These are phyloP conservation scores for Hyla sarda DNA, from an alignment of 2,113 vertebrate genomes.

Conservation along the genomic window DNA sequence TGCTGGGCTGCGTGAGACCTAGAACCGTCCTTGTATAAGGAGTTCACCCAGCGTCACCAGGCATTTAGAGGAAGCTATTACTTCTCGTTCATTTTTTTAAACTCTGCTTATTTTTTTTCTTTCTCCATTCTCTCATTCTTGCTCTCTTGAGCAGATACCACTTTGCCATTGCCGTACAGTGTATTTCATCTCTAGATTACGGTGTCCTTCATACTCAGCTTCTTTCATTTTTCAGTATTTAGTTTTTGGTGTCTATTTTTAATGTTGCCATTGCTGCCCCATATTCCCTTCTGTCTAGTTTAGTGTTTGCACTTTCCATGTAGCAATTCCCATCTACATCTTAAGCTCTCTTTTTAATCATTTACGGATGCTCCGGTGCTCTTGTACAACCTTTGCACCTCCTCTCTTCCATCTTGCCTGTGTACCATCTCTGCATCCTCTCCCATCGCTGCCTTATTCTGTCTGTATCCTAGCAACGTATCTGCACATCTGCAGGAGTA, in stretches of 20 bases:
- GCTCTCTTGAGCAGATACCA: background rate
- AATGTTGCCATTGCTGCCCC: too few species aligned
- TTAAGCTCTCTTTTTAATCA: constrained; percentile 2
- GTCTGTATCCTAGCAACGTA: constrained; percentile 59
- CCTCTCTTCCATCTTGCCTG: constrained; percentile 38
- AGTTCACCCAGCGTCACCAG: background rate
- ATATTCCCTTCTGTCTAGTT: too few species aligned
- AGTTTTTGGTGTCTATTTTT: background rate
- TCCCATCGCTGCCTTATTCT: constrained; percentile 55
- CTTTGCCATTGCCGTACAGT: background rate
- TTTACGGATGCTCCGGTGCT: constrained; percentile 20
- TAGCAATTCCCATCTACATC: background rate
- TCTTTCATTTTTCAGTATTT: background rate
- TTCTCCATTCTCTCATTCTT: background rate
- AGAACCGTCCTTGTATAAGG: background rate
- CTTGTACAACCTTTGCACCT: constrained; percentile 22
- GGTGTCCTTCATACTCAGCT: background rate
- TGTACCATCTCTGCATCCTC: constrained; percentile 45
- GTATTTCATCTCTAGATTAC: background rate
- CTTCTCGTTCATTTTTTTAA: background rate
- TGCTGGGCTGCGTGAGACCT: constrained; percentile 3
- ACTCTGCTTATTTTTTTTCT: background rate
- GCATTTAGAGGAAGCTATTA: constrained; percentile 19
- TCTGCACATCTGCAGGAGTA: constrained; percentile 57
- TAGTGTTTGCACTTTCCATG: background rate